Evolutionary conservation across 2,888 invertebrate species (phyloP).

Genomic region (Sinopyrophorus schimmeli): DNA sequence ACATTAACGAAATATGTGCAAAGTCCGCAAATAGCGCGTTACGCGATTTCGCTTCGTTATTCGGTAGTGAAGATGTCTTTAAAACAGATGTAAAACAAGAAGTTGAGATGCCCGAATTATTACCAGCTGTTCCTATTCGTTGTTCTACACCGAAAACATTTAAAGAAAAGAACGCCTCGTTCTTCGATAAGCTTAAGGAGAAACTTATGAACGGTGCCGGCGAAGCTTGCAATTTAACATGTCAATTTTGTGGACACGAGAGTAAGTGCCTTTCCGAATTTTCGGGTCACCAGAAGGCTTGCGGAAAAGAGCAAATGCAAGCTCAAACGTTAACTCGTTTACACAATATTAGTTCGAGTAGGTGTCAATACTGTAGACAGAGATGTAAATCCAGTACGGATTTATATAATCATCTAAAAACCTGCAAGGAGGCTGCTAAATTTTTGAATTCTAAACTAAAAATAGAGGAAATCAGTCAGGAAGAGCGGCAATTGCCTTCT

Average conservation of each 20-base stretch:
- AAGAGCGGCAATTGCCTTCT: slow-evolving; percentile 5
- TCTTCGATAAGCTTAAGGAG: slow-evolving; percentile 81
- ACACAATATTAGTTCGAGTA: slow-evolving; percentile 67
- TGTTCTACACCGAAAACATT: slow-evolving; percentile 44
- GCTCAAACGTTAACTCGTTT: slow-evolving; percentile 46
- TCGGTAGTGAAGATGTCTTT: slow-evolving; percentile 53
- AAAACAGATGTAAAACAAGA: slow-evolving; percentile 36
- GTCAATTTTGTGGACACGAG: slow-evolving; percentile 72
- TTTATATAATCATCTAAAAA: slow-evolving; percentile 73
- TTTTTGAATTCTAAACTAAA: slow-evolving; percentile 36
- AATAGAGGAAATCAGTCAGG: slow-evolving; percentile 48
- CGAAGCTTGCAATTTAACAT: slow-evolving; percentile 68
- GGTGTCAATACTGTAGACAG: slow-evolving; percentile 85
- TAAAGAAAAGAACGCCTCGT: slow-evolving; percentile 73
- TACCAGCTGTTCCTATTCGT: slow-evolving; percentile 40
- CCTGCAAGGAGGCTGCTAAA: slow-evolving; percentile 64
- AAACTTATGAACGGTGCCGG: slow-evolving; percentile 68
- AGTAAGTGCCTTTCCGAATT: slow-evolving; percentile 82
- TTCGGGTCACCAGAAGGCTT: slow-evolving; percentile 75
- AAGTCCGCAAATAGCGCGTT: slow-evolving; percentile 57
- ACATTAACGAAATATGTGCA: slow-evolving; percentile 56
- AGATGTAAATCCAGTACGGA: slow-evolving; percentile 84
- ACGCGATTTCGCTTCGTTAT: slow-evolving; percentile 61
- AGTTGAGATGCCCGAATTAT: slow-evolving; percentile 48
- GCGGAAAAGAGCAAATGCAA: slow-evolving; percentile 57